phyloP scores from a whole-genome alignment of 1,140 invertebrate genomes.

The Drosophila miranda region DNA sequence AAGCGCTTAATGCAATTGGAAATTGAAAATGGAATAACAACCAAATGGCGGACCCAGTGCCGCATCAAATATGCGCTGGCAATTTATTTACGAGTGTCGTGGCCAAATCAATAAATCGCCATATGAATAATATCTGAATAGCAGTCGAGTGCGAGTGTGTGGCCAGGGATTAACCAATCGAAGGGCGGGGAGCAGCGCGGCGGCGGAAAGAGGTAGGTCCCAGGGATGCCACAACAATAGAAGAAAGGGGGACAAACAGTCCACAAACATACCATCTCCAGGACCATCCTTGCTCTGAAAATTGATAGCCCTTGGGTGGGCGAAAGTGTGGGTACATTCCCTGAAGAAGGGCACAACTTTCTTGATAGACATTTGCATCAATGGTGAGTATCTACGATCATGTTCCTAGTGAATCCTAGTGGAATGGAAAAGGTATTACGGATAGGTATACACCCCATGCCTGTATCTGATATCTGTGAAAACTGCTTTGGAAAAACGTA shows the following conservation, averaged over 20 bases:
- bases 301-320: too few relatives aligned
- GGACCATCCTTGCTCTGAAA: too few relatives aligned
- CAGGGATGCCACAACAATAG: neutral
- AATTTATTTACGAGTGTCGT: slow-evolving; percentile 53
- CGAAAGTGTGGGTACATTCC: too few relatives aligned
- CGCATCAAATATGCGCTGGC: slow-evolving; percentile 54
- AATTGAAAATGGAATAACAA: slow-evolving; percentile 41
- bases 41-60: neutral
- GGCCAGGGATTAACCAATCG: slow-evolving; percentile 26
- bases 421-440: too few relatives aligned
- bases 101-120: slow-evolving; percentile 46
- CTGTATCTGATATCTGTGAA: too few relatives aligned
- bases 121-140: slow-evolving; percentile 31
- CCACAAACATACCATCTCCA: too few relatives aligned
- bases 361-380: too few relatives aligned
- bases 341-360: too few relatives aligned
- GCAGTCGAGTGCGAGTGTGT: slow-evolving; percentile 10
- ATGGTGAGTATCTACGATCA: too few relatives aligned
- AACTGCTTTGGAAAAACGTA: too few relatives aligned
- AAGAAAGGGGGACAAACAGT: neutral
- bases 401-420: too few relatives aligned
- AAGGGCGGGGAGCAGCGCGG: neutral
- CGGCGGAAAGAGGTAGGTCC: neutral
- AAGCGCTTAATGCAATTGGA: slow-evolving; percentile 45
- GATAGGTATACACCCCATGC: too few relatives aligned